Base-by-base conservation (phyloP, 2,113 vertebrate genomes). In the Polypterus bichir region DNA sequence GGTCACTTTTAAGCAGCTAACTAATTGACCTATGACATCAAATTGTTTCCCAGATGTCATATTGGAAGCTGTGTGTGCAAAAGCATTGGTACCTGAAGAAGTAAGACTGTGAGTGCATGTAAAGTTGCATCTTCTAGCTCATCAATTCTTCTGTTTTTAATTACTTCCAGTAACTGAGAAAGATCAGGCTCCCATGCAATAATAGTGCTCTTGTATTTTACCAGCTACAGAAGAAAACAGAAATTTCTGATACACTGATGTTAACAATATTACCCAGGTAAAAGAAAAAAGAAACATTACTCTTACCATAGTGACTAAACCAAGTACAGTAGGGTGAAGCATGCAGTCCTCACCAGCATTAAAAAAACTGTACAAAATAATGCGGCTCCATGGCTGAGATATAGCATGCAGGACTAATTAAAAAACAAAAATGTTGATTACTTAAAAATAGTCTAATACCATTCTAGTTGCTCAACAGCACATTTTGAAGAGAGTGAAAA, bases 311-410 rank as follows among this genome's bases (percentile, higher is more conserved):
- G 87, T 80, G 72, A 97, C 69, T 61, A 97, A 79, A 71, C 78
- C 80, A 69, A 97, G 85, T 64, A 88, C 74, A 68, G 86, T 90
- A 9, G 93, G 86, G 69, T 87, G 88, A 62, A 97, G 82, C 58
- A 85, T 73, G 59, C 81, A 74, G 66, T 73, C 86, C 59, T 87
- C 81, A 54, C 77, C 79, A 46, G 87, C 79, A 73, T 60, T 70
- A 47, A 93, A 75, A 55, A 92, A 78, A 1, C 79, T 84, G 78
- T 81, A 76, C 54, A 98, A 76, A 69, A 98, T 74, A 78, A 94
- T 92, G 27, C 80, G 79, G 74, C 78, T 89, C 93, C 94, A 97
- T 0, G 92, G 92, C 72, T 96, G 93, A 59, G 83, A 86, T 68
- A 73, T 79, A 67, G 85, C 73, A 1, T 90, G 84, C 46, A 75